Base-by-base conservation (phyloP, 2,888 invertebrate species). In the Geophilus truncorum region DNA sequence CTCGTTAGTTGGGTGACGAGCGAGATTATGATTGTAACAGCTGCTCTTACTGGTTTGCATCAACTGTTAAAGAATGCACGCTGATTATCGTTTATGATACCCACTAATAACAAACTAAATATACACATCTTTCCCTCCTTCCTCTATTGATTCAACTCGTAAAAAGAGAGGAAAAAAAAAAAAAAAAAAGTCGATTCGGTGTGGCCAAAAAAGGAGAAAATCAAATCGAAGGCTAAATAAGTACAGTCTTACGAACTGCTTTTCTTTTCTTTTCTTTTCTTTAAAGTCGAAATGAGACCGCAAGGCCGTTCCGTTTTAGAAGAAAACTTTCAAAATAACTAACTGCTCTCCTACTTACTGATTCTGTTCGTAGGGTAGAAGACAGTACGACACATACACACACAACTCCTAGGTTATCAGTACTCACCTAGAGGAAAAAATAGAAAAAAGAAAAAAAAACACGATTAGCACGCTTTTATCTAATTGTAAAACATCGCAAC, bases 1-100 rank as follows among this genome's bases (percentile, higher is more conserved):
- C 62, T 62, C 62, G 62, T 62, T 62, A 62, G 62, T 62, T 62
- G 62, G 62, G 62, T 62, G 62, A 62, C 62, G 62, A 62, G 62
- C 6, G 62, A 62, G 62, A 62, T 62, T 62, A 62, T 62, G 62
- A 62, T 62, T 62, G 62, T 25, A 62, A 62, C 62, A 62, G 62
- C 62, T 62, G 62, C 62, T 62, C 25, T 62, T 10, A 62, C 62
- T 62, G 62, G 7, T 9, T 25, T 62, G 62, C 23, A 25, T 62
- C 62, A 62, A 62, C 62, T 62, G n/a, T 45, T 45, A 45, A 62
- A 25, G 25, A 25, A 25, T 25, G 62, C 62, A 62, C 9, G 62
- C 23, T 62, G 25, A 10, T 62, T 23, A 62, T 23, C 28, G 15
- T 25, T 21, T n/a, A n/a, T 12, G 45, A 18, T 45, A 18, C 18